Conservation (phyloP, 2,113 vertebrate species). For the Aegotheles bennettii region DNA sequence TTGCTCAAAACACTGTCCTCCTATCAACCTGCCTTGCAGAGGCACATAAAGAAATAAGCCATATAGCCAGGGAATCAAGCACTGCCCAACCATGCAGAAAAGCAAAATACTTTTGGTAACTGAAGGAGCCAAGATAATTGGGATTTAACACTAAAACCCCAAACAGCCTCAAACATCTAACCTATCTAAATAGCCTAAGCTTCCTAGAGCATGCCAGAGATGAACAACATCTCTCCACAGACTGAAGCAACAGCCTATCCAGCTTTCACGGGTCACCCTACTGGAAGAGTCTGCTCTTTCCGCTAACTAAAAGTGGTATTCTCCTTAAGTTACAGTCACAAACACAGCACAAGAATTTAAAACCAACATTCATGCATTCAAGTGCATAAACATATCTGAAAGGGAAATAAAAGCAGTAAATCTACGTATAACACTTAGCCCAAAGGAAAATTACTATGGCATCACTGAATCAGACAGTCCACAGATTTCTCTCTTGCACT, state of each 20-base stretch:
- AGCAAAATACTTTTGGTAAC: neutral
- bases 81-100: neutral
- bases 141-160: neutral
- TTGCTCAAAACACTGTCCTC: neutral
- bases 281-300: neutral
- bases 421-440: neutral
- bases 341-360: neutral
- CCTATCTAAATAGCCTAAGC: neutral
- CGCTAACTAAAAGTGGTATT: neutral
- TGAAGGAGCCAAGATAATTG: neutral
- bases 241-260: neutral
- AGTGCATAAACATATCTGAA: neutral
- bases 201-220: neutral
- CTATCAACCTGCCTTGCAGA: neutral
- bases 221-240: neutral
- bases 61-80: neutral
- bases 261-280: neutral
- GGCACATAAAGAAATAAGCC: neutral
- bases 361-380: neutral
- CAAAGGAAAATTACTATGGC: neutral
- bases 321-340: neutral
- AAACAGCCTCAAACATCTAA: neutral
- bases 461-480: neutral
- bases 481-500: neutral
- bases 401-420: neutral